phyloP scores from a whole-genome alignment of 2,888 invertebrate species.

The Aphodius sticticus region DNA sequence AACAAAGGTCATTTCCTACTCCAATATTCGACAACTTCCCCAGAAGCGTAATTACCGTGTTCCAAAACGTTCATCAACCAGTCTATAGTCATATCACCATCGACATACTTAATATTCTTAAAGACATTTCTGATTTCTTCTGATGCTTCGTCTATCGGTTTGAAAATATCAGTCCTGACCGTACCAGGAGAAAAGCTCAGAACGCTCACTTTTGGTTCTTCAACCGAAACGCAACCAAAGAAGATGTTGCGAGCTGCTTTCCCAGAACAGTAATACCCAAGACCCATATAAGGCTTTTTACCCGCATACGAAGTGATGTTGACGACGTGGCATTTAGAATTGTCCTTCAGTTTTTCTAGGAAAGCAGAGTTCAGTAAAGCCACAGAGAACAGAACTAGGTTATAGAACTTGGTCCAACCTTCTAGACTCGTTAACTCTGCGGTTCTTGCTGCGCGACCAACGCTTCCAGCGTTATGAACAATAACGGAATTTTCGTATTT shows the following conservation, averaged over 20 bases:
- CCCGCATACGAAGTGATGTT: neutral
- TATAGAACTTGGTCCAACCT: neutral
- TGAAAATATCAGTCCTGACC: neutral
- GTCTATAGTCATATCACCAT: neutral
- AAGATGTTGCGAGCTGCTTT: neutral
- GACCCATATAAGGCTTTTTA: neutral
- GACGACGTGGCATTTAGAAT: neutral
- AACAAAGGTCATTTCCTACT: neutral
- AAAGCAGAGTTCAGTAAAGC: neutral
- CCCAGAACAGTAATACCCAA: neutral
- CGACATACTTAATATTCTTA: neutral
- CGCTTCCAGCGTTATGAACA: neutral
- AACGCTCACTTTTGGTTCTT: neutral
- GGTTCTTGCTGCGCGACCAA: neutral
- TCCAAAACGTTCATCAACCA: neutral
- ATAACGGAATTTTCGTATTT: neutral
- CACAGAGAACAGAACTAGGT: neutral
- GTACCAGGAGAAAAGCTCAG: neutral
- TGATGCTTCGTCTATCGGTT: neutral
- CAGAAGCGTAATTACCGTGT: neutral
- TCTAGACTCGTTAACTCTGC: neutral
- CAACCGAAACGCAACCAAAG: neutral
- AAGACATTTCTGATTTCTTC: neutral
- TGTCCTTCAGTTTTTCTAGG: neutral
- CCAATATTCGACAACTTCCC: neutral